Evolutionary conservation across 2,113 vertebrate genomes (phyloP).

Genomic region (Sinocyclocheilus anophthalmus): DNA sequence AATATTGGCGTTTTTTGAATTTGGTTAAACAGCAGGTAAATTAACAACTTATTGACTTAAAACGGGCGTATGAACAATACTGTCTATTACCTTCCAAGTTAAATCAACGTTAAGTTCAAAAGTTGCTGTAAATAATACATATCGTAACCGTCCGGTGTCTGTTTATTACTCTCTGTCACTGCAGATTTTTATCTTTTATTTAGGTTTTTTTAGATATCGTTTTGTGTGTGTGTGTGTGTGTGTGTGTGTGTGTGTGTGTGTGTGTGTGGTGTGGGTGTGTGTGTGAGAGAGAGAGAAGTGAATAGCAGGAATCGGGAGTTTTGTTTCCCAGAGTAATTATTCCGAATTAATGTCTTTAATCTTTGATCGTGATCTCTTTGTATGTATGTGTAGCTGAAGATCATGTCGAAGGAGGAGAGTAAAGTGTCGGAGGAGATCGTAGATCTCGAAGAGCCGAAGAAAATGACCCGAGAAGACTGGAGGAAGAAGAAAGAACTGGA

Average conservation of each 20-base stretch:
- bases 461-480: conserved; percentile 98
- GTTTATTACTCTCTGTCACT: not conserved
- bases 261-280: too few species aligned
- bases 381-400: not conserved
- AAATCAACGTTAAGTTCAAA: not conserved
- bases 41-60: not conserved
- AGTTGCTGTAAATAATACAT: not conserved
- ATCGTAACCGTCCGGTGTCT: not conserved
- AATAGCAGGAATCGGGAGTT: not conserved
- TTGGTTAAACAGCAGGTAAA: not conserved
- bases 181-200: not conserved
- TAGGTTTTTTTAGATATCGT: not conserved
- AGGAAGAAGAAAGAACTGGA: conserved; percentile 98
- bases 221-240: not conserved
- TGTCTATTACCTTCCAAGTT: not conserved
- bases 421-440: conserved; percentile 75
- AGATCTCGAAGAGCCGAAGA: conserved; percentile 93
- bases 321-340: too few species aligned
- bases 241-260: too few species aligned
- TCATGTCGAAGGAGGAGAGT: conserved; percentile 62
- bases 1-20: not conserved
- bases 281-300: too few species aligned
- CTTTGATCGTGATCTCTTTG: not conserved
- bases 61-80: not conserved
- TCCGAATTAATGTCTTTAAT: not conserved